Evolutionary conservation across 35 echinoderm and acorn worm genomes (phyloP).

Genomic region (Nesometra sesokonis): DNA sequence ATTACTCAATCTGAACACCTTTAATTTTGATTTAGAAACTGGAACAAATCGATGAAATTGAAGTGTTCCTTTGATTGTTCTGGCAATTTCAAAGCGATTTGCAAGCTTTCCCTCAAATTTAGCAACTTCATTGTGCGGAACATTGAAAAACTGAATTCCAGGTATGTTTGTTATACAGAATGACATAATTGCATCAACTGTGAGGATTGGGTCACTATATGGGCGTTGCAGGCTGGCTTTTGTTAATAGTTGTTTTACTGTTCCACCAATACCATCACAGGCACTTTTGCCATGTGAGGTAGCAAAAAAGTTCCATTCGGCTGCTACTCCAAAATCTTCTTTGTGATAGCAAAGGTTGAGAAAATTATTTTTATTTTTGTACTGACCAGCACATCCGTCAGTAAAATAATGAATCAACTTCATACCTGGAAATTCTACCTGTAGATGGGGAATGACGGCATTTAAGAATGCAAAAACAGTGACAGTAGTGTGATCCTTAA

Average conservation of each 20-base stretch:
- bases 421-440: not conserved
- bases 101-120: not conserved
- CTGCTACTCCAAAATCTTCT: conserved; percentile 14
- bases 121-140: not conserved
- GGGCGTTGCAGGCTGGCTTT: conserved; percentile 30
- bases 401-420: conserved; percentile 41
- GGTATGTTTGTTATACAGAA: not conserved
- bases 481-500: not conserved
- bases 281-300: conserved; percentile 37
- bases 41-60: not conserved
- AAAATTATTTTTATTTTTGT: conserved; percentile 43
- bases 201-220: not conserved
- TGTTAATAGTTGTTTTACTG: conserved; percentile 5
- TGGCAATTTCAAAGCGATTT: not conserved
- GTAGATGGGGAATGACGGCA: not conserved
- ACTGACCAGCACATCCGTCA: conserved; percentile 43
- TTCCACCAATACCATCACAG: conserved; percentile 36
- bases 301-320: conserved; percentile 29
- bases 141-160: not conserved
- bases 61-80: not conserved
- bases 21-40: not conserved
- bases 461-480: conserved; percentile 14
- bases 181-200: not conserved
- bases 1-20: not conserved
- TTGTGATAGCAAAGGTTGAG: conserved; percentile 15